A percentile compares a stretch with the other conserved stretches of the same genome.
These are phyloP conservation scores for Sanderia malayensis DNA, from an alignment of 30 jellyfish, hydroid and myxozoan genomes.

Conservation along the genomic window DNA sequence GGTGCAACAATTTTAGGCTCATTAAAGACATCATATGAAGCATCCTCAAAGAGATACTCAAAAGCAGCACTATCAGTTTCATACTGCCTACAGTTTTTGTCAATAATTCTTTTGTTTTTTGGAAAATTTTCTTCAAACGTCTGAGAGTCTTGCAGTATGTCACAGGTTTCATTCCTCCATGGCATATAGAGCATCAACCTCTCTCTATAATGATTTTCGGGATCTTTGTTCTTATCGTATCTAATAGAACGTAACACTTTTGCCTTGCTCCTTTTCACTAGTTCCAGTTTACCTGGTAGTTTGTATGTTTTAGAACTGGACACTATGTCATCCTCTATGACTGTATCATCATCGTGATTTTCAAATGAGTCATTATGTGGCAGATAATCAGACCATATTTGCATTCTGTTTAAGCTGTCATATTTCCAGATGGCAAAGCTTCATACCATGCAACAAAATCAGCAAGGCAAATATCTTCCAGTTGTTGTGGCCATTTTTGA, in stretches of 20 bases:
- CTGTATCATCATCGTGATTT: conserved; percentile 20
- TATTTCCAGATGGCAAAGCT: too few species aligned
- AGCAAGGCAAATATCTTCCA: conserved; percentile 27
- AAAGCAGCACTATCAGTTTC: conserved; percentile 1
- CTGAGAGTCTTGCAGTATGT: background rate
- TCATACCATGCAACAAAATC: conserved; percentile 49
- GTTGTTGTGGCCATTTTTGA: conserved; percentile 23
- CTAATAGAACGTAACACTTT: conserved; percentile 24
- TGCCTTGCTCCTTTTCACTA: background rate
- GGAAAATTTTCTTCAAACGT: conserved; percentile 2
- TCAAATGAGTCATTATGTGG: conserved; percentile 2
- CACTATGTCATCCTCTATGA: conserved; percentile 1
- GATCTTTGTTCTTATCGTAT: conserved; percentile 26
- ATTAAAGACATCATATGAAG: background rate
- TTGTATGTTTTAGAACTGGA: background rate
- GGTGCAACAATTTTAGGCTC: conserved; percentile 12
- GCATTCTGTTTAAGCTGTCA: background rate
- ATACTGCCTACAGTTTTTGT: background rate
- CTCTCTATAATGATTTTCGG: conserved; percentile 25
- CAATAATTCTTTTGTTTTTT: background rate
- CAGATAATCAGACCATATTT: background rate
- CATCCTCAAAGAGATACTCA: background rate
- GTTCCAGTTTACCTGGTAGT: background rate
- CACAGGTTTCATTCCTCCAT: conserved; percentile 28
- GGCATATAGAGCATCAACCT: conserved; percentile 26